phyloP scores from a whole-genome alignment of 2,797 vertebrate species.

The Macrochelys suwanniensis region DNA sequence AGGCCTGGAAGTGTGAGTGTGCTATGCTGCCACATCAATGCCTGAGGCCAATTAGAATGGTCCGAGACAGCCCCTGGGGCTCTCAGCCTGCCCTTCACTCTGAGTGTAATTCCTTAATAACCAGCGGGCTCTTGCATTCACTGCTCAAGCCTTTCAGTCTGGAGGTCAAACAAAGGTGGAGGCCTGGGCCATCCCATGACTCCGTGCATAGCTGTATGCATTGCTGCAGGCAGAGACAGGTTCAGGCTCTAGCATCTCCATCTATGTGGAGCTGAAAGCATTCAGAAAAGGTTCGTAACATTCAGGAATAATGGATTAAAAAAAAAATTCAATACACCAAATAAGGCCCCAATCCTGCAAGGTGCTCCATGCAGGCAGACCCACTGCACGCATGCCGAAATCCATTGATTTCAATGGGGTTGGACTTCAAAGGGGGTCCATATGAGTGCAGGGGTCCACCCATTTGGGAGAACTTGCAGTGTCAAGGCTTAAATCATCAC shows the following conservation, averaged over 20 bases:
- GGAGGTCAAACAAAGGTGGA: not conserved
- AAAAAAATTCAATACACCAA: not conserved
- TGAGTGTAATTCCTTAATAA: not conserved
- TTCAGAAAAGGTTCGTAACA: not conserved
- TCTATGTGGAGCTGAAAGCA: not conserved
- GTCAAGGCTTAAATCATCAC: not conserved
- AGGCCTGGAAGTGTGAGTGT: accelerated
- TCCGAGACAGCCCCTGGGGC: not conserved
- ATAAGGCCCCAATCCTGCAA: not conserved
- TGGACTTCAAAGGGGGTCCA: not conserved
- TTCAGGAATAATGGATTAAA: too few species aligned
- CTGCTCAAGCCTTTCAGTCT: not conserved
- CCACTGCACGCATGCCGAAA: not conserved
- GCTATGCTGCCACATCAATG: accelerated
- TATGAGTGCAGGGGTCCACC: not conserved
- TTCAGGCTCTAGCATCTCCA: not conserved
- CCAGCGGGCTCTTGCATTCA: not conserved
- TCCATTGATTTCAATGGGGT: not conserved
- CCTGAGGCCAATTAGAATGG: not conserved
- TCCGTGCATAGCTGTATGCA: not conserved
- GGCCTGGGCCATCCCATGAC: not conserved
- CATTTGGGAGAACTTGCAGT: not conserved
- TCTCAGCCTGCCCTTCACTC: not conserved
- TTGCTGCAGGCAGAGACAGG: not conserved
- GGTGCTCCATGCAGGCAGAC: not conserved